phyloP scores from a whole-genome alignment of 2,113 vertebrate species.

The Strigops habroptila region DNA sequence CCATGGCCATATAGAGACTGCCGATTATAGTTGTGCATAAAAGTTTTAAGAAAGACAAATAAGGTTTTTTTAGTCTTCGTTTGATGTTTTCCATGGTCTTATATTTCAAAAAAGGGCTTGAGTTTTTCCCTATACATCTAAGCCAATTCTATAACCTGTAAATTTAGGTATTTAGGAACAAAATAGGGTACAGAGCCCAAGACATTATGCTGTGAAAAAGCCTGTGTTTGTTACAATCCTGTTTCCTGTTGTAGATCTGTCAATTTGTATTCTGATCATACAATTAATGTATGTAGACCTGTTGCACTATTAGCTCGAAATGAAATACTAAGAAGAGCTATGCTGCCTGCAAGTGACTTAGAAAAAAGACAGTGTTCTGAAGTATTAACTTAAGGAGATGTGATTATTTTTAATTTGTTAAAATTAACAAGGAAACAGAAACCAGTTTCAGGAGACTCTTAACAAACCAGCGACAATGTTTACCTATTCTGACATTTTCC shows the following conservation, averaged over 20 bases:
- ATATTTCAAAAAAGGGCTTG: neutral
- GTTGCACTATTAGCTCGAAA: neutral
- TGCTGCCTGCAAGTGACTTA: neutral
- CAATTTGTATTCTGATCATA: neutral
- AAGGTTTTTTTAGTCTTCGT: neutral
- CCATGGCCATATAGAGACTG: neutral
- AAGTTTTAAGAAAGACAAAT: neutral
- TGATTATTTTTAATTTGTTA: neutral
- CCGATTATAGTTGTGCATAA: neutral
- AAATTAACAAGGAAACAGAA: neutral
- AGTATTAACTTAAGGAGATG: neutral
- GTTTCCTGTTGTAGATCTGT: neutral
- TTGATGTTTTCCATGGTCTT: neutral
- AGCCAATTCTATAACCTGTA: neutral
- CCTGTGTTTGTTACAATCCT: neutral
- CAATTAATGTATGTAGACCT: neutral
- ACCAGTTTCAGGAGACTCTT: neutral
- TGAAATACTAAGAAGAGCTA: neutral
- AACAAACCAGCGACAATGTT: neutral
- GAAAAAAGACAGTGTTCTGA: neutral
- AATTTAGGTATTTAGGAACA: neutral
- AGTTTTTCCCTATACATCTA: neutral
- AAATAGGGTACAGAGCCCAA: neutral
- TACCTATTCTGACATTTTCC: neutral
- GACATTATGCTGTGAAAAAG: neutral